A percentile compares a stretch with the other conserved stretches of the same genome.
Evolutionary conservation across 2,888 invertebrate genomes (phyloP).

Genomic region (Drosophila greeni): DNA sequence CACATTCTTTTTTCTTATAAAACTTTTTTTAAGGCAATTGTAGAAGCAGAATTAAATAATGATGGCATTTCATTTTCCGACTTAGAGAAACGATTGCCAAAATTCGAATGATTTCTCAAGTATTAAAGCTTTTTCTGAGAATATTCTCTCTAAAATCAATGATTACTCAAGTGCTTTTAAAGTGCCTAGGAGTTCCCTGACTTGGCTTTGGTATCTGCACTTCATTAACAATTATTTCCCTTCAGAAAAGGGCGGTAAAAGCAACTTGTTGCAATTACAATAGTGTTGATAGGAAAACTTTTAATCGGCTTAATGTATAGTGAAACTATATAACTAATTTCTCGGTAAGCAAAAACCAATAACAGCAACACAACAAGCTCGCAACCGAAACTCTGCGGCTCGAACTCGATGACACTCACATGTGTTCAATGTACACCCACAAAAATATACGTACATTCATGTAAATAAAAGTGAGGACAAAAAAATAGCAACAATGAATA

Average conservation of each 20-base stretch:
- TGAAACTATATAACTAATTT: constrained; percentile 34
- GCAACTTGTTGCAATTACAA: constrained; percentile 34
- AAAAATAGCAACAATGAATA: neutral
- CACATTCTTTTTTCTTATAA: neutral
- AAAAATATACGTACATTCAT: neutral
- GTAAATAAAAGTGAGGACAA: neutral
- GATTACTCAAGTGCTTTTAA: neutral
- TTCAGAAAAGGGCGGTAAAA: neutral
- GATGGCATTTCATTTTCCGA: neutral
- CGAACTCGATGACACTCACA: constrained; percentile 23
- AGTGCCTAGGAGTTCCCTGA: neutral
- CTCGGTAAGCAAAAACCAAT: constrained; percentile 15
- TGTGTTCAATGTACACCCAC: neutral
- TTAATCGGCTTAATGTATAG: constrained; percentile 35
- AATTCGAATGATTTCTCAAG: neutral
- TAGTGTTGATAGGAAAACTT: constrained; percentile 46
- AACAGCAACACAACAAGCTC: constrained; percentile 14
- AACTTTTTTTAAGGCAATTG: neutral
- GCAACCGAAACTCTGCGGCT: constrained; percentile 23
- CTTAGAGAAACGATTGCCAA: too few relatives aligned
- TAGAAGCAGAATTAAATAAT: neutral
- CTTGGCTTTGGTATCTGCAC: neutral
- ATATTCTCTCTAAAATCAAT: neutral
- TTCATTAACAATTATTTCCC: neutral
- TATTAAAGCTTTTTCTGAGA: too few relatives aligned